Evolutionary conservation across 2,797 vertebrate species (phyloP).

Genomic region (Perodicticus potto): DNA sequence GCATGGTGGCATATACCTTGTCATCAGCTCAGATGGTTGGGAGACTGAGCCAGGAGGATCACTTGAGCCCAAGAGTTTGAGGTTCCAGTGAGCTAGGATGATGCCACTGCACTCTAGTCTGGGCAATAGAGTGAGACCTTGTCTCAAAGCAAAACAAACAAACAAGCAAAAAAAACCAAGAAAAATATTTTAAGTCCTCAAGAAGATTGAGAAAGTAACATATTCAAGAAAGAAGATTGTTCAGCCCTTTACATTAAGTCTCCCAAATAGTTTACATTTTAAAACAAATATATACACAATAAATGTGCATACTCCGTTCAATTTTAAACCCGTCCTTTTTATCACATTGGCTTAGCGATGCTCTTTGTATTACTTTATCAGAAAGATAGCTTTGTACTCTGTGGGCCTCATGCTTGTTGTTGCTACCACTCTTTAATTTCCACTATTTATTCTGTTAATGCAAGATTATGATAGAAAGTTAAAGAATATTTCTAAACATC

Average conservation of each 20-base stretch:
- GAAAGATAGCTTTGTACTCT: slow-evolving; percentile 33
- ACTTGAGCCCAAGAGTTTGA: not conserved
- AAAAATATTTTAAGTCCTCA: slow-evolving; percentile 19
- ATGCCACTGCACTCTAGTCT: not conserved
- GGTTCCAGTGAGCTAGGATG: not conserved
- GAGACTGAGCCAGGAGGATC: not conserved
- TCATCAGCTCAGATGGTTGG: not conserved
- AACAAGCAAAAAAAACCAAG: not conserved
- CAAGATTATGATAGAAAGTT: slow-evolving; percentile 8
- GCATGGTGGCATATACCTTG: not conserved
- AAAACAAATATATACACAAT: not conserved
- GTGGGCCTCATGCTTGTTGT: not conserved
- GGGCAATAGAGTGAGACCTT: not conserved
- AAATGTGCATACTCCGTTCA: not conserved
- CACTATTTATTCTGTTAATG: not conserved
- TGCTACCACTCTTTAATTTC: not conserved
- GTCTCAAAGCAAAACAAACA: not conserved
- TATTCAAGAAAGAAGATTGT: not conserved
- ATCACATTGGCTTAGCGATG: slow-evolving; percentile 5
- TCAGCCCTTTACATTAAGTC: not conserved
- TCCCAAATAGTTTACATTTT: slow-evolving; percentile 37
- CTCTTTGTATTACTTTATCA: slow-evolving; percentile 53
- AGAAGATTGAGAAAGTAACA: slow-evolving; percentile 5
- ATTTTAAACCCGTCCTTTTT: slow-evolving; percentile 19
- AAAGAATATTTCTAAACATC: slow-evolving; percentile 46